These are phyloP conservation scores for Syritta pipiens DNA, from an alignment of 2,888 invertebrate genomes.

Conservation along the genomic window DNA sequence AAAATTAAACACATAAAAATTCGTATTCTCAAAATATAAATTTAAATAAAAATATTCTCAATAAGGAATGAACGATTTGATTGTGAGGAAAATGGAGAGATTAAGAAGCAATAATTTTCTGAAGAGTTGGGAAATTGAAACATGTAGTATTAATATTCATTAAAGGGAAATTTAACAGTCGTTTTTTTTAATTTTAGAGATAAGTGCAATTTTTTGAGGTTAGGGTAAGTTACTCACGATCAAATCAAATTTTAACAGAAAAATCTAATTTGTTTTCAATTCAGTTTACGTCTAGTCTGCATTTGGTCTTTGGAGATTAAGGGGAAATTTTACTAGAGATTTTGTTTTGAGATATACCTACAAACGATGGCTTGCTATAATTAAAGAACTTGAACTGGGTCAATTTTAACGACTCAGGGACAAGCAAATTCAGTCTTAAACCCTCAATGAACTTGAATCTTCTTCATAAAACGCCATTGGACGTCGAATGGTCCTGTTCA, in stretches of 20 bases:
- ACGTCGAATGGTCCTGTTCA: too few relatives aligned
- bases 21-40: neutral
- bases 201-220: neutral
- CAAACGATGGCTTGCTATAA: too few relatives aligned
- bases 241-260: neutral
- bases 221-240: neutral
- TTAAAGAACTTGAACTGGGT: too few relatives aligned
- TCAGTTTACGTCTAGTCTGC: too few relatives aligned
- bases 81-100: neutral
- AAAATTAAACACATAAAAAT: neutral
- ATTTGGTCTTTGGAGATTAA: too few relatives aligned
- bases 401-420: too few relatives aligned
- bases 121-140: slow-evolving; percentile 13
- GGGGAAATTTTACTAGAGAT: too few relatives aligned
- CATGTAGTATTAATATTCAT: slow-evolving; percentile 20
- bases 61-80: neutral
- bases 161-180: neutral
- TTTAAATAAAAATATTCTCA: neutral
- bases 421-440: too few relatives aligned
- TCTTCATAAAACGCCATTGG: too few relatives aligned
- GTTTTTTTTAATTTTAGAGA: neutral
- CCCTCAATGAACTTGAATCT: too few relatives aligned
- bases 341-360: too few relatives aligned
- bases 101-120: slow-evolving; percentile 48
- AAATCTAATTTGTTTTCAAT: slow-evolving; percentile 12